Conservation (phyloP, 2,797 vertebrate species). For the Coregonus suidteri region DNA sequence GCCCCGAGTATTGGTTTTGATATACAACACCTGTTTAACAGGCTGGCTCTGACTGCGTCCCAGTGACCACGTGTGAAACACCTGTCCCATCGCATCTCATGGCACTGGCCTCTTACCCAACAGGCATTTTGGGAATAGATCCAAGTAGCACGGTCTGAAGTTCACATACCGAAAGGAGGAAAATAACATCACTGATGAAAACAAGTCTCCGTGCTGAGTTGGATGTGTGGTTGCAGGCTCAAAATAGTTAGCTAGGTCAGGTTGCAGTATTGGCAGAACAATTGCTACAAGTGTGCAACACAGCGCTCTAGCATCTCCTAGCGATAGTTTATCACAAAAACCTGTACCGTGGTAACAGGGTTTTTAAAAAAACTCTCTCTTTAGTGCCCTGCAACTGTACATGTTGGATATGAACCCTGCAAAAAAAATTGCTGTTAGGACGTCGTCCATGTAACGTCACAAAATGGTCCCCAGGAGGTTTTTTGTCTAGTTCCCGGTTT, state of each 20-base stretch:
- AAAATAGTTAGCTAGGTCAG: neutral
- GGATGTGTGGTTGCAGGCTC: neutral
- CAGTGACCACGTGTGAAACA: neutral
- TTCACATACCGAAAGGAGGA: neutral
- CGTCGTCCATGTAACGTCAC: no score
- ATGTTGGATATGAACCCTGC: no score
- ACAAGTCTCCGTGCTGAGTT: neutral
- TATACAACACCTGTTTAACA: neutral
- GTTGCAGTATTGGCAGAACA: neutral
- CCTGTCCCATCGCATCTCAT: neutral
- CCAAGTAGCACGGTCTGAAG: conserved; percentile 5
- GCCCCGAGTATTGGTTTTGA: neutral
- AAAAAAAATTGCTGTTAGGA: no score
- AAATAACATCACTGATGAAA: neutral
- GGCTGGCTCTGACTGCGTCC: neutral
- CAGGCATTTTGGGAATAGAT: neutral
- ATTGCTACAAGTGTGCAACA: neutral
- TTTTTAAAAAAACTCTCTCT: no score
- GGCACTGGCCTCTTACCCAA: neutral
- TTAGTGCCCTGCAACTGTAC: no score
- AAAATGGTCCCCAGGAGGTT: no score
- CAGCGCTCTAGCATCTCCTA: neutral
- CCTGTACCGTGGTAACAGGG: neutral
- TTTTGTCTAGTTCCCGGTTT: no score
- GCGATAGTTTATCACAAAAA: neutral